Percentiles rank a stretch among this genome's conserved stretches.
These are phyloP conservation scores for Halichoerus grypus DNA, from an alignment of 2,113 vertebrate species.

Conservation along the genomic window DNA sequence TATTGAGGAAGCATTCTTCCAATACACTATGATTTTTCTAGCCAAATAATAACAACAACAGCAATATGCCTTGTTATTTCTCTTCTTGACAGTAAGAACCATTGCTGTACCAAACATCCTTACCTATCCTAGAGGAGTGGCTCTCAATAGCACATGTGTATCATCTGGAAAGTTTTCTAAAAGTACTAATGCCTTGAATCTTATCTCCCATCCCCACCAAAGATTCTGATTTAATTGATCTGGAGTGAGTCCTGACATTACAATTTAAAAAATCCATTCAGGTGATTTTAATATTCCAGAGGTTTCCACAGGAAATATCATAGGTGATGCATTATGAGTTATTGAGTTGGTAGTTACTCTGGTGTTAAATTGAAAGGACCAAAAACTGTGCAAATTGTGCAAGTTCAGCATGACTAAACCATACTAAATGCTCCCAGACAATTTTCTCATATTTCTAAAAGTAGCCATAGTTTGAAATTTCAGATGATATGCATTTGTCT, in stretches of 20 bases:
- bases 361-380: constrained; percentile 55
- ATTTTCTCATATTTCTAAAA: constrained; percentile 71
- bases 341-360: constrained; percentile 10
- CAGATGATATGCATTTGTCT: constrained; percentile 49
- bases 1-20: neutral
- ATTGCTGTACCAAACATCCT: neutral
- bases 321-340: constrained; percentile 15
- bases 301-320: neutral
- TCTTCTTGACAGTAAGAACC: neutral
- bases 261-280: neutral
- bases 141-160: neutral
- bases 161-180: neutral
- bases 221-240: neutral
- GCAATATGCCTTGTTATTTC: neutral
- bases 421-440: constrained; percentile 53
- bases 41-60: neutral
- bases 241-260: neutral
- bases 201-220: neutral
- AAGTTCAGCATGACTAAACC: constrained; percentile 33
- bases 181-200: neutral
- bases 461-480: constrained; percentile 50
- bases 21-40: neutral
- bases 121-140: neutral
- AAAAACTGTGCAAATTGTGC: neutral
- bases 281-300: constrained; percentile 41